These are phyloP conservation scores for Eupithecia abbreviata DNA, from an alignment of 2,888 invertebrate genomes.

Conservation along the genomic window DNA sequence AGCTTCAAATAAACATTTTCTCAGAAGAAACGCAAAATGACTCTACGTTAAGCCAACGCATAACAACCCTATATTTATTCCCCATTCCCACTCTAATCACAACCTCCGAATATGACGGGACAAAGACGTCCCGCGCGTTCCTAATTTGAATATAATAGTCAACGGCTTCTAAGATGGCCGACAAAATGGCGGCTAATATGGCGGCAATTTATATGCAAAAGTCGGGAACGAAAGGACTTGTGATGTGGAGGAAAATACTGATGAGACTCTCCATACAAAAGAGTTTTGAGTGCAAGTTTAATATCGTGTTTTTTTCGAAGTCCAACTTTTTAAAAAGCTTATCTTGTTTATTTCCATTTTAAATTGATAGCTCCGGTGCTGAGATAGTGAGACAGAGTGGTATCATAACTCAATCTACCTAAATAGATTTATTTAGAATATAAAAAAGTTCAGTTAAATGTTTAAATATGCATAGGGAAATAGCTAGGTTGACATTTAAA, in stretches of 20 bases:
- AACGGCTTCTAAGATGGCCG: constrained; percentile 60
- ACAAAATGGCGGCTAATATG: constrained; percentile 49
- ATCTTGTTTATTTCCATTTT: background rate
- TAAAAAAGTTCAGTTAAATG: no score
- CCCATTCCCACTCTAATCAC: constrained; percentile 37
- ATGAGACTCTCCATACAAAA: constrained; percentile 3
- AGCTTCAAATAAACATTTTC: background rate
- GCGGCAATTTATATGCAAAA: constrained; percentile 69
- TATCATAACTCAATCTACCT: no score
- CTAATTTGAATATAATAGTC: constrained; percentile 77
- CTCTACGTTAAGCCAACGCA: background rate
- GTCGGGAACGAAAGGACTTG: constrained; percentile 47
- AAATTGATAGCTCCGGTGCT: no score
- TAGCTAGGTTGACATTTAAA: no score
- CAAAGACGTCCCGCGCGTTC: constrained; percentile 46
- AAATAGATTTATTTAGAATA: no score
- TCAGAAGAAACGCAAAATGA: constrained; percentile 5
- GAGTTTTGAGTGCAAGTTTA: background rate
- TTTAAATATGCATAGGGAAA: no score
- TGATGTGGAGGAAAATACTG: constrained; percentile 17
- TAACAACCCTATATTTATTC: constrained; percentile 30
- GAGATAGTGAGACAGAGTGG: no score
- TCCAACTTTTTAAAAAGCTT: background rate
- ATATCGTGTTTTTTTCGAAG: background rate
- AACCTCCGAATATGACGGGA: constrained; percentile 42